These are phyloP conservation scores for Patella caerulea DNA, from an alignment of 2,888 invertebrate genomes.

Conservation along the genomic window DNA sequence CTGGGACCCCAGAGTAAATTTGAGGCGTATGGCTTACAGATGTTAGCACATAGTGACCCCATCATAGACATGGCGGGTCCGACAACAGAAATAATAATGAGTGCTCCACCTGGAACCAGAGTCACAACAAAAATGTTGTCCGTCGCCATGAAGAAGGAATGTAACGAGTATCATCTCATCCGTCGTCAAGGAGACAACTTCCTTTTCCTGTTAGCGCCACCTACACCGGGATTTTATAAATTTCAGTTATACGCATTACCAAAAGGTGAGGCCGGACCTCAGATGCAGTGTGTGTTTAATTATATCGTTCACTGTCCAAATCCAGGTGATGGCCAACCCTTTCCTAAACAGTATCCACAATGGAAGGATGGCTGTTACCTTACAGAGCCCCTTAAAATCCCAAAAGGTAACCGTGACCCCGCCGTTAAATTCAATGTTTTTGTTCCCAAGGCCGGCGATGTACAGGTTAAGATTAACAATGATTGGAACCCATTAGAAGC, in stretches of 20 bases:
- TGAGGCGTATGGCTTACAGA: slow-evolving; percentile 49
- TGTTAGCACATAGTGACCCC: slow-evolving; percentile 52
- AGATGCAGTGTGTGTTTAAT: slow-evolving; percentile 59
- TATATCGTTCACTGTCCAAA: slow-evolving; percentile 47
- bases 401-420: slow-evolving; percentile 45
- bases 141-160: slow-evolving; percentile 54
- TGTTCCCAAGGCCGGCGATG: slow-evolving; percentile 54
- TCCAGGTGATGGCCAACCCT: slow-evolving; percentile 44
- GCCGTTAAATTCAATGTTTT: slow-evolving; percentile 51
- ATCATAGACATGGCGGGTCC: slow-evolving; percentile 46
- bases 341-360: slow-evolving; percentile 60
- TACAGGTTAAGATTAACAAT: slow-evolving; percentile 57
- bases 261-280: slow-evolving; percentile 55
- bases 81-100: slow-evolving; percentile 43
- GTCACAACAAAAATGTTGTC: slow-evolving; percentile 57
- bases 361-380: slow-evolving; percentile 62
- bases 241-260: slow-evolving; percentile 62
- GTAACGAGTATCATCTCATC: slow-evolving; percentile 51
- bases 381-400: slow-evolving; percentile 54
- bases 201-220: slow-evolving; percentile 54
- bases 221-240: slow-evolving; percentile 58
- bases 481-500: slow-evolving; percentile 57
- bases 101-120: slow-evolving; percentile 42
- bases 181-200: slow-evolving; percentile 48
- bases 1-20: slow-evolving; percentile 61